These are phyloP conservation scores for Calliopum simillimum DNA, from an alignment of 2,888 invertebrate genomes.

Conservation along the genomic window DNA sequence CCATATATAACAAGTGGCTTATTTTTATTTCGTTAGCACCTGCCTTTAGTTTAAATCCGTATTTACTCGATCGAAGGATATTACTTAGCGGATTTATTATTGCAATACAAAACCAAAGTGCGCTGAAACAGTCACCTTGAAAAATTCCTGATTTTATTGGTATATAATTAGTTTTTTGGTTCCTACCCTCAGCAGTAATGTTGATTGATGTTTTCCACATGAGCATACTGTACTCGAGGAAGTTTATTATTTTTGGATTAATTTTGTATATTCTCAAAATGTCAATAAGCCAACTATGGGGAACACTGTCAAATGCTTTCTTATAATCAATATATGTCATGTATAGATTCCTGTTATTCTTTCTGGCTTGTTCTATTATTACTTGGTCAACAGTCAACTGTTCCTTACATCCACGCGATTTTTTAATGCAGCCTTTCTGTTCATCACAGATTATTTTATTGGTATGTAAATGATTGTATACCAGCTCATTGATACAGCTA, in stretches of 20 bases:
- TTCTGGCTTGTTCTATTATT: too few relatives aligned
- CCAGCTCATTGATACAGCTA: conserved; percentile 19
- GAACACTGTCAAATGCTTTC: too few relatives aligned
- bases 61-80: conserved; percentile 12
- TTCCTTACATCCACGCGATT: conserved; percentile 35
- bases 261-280: too few relatives aligned
- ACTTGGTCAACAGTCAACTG: too few relatives aligned
- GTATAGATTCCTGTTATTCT: too few relatives aligned
- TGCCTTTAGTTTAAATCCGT: conserved; percentile 30
- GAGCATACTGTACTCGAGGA: too few relatives aligned
- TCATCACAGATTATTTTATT: conserved; percentile 31
- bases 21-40: conserved; percentile 1
- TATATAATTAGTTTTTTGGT: conserved; percentile 24
- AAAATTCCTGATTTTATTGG: conserved; percentile 35
- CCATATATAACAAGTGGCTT: conserved; percentile 36
- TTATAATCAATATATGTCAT: too few relatives aligned
- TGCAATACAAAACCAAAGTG: conserved; percentile 37
- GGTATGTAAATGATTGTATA: conserved; percentile 5
- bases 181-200: background rate
- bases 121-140: conserved; percentile 35
- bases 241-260: too few relatives aligned
- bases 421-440: conserved; percentile 32
- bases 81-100: conserved; percentile 36
- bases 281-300: too few relatives aligned
- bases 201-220: conserved; percentile 18